Evolutionary conservation across 2,888 invertebrate species (phyloP), one percentile per base, ranked within the genome.

Genomic region (Lissonota sp.): DNA sequence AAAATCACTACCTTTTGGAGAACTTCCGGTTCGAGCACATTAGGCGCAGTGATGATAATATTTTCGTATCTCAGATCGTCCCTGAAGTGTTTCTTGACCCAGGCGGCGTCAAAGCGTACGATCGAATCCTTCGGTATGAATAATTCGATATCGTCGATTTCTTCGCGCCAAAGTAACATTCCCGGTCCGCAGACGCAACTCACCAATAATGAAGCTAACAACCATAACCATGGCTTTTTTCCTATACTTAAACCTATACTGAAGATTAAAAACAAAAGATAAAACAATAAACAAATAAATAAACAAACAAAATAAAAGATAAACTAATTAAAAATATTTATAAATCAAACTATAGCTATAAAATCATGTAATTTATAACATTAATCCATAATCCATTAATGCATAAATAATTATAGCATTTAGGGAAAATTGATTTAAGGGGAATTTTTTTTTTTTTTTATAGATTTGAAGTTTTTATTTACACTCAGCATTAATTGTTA

Each of bases 11-110:
- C 92, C 88, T 88, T 87, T 74, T 86, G 86, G 66, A 93, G 87
- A 40, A 93, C 90, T 82, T 90, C 87, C 7, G 91, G 91, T 6
- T 90, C 88, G 73, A 93, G 86, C 37, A 93, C 87, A 81, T 93
- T 92, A 44, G 92, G 91, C 4, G 91, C 92, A 14, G 88, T 90
- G 58, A 93, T 85, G 77, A 93, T 91, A 79, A 93, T 89, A 83
- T 90, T 91, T 82, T 92, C 92, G 84, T 91, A 92, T 79, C 90
- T 88, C 69, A 92, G 84, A 83, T 92, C 91, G 71, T 92, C 91
- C 39, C 87, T 88, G 84, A 92, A 93, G 83, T 92, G 85, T 63
- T 87, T 83, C 79, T 87, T 88, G 26, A 92, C 91, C 92, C 93
- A 93, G 12, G 73, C 73, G 0, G 92, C 91, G 64, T 92, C 90